Conservation (phyloP, 2,888 invertebrate species). For the Zele albiditarsus region DNA sequence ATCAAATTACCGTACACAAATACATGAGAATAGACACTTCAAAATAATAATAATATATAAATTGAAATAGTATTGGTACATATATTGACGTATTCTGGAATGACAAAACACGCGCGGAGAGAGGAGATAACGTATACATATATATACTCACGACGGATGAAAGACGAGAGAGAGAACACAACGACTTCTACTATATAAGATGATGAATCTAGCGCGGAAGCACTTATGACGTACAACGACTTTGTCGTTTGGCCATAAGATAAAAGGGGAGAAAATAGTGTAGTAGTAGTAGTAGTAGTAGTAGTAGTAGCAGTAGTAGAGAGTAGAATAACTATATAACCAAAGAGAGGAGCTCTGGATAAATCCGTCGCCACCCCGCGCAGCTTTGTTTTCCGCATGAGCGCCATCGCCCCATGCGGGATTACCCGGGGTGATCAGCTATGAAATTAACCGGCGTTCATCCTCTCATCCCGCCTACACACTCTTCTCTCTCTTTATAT, state of each 20-base stretch:
- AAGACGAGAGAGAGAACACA: constrained; percentile 47
- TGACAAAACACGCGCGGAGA: constrained; percentile 59
- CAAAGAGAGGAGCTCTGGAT: constrained; percentile 40
- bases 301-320: constrained; percentile 1
- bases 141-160: constrained; percentile 42
- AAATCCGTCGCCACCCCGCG: constrained; percentile 50
- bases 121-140: constrained; percentile 60
- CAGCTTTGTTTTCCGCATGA: constrained; percentile 72
- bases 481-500: constrained; percentile 24
- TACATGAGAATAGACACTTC: too few species aligned
- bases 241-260: constrained; percentile 41
- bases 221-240: constrained; percentile 70
- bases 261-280: constrained; percentile 27
- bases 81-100: background rate
- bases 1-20: too few species aligned
- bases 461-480: constrained; percentile 43
- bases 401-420: constrained; percentile 65
- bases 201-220: constrained; percentile 72
- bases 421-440: constrained; percentile 73
- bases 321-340: constrained; percentile 26
- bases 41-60: background rate
- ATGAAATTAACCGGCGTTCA: constrained; percentile 71
- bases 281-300: background rate
- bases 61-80: background rate
- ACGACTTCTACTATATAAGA: constrained; percentile 59